A percentile compares a stretch with the other conserved stretches of the same genome.
These are phyloP conservation scores for Drosophila buzzatii DNA, from an alignment of 2,888 invertebrate genomes.

Conservation along the genomic window DNA sequence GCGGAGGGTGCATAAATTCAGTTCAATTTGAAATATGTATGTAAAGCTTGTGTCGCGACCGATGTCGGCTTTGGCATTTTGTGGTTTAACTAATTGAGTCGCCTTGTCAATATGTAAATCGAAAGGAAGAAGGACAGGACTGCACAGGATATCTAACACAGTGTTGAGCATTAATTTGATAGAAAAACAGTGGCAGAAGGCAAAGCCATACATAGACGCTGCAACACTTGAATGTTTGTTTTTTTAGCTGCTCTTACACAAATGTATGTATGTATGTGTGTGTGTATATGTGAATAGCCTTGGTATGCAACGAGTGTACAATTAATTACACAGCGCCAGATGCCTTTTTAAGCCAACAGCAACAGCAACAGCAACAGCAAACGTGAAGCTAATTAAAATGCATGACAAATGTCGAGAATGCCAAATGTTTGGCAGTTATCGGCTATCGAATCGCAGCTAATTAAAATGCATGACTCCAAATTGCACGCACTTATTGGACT, in stretches of 20 bases:
- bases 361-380: conserved; percentile 9
- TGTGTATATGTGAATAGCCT: conserved; percentile 14
- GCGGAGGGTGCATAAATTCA: conserved; percentile 85
- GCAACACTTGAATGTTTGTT: conserved; percentile 44
- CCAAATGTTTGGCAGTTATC: conserved; percentile 37
- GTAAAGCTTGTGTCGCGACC: conserved; percentile 47
- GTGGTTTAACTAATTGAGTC: conserved; percentile 85
- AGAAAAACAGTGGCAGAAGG: conserved; percentile 60
- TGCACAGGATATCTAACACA: not conserved
- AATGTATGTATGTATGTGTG: not conserved
- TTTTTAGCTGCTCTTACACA: conserved; percentile 36
- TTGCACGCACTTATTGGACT: conserved; percentile 3
- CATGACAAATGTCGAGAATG: conserved; percentile 38
- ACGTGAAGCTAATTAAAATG: conserved; percentile 46
- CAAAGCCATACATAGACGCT: conserved; percentile 23
- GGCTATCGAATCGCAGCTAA: conserved; percentile 52
- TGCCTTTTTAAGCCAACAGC: conserved; percentile 25
- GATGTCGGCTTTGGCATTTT: conserved; percentile 76
- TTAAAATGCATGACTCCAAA: conserved; percentile 3
- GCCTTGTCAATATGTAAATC: conserved; percentile 82
- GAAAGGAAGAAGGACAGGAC: conserved; percentile 7
- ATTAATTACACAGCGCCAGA: conserved; percentile 25
- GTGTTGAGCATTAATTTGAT: conserved; percentile 71
- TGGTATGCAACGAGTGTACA: conserved; percentile 29
- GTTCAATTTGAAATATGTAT: conserved; percentile 83